Conservation (phyloP, 1,140 invertebrate species). For the Centruroides vittatus region DNA sequence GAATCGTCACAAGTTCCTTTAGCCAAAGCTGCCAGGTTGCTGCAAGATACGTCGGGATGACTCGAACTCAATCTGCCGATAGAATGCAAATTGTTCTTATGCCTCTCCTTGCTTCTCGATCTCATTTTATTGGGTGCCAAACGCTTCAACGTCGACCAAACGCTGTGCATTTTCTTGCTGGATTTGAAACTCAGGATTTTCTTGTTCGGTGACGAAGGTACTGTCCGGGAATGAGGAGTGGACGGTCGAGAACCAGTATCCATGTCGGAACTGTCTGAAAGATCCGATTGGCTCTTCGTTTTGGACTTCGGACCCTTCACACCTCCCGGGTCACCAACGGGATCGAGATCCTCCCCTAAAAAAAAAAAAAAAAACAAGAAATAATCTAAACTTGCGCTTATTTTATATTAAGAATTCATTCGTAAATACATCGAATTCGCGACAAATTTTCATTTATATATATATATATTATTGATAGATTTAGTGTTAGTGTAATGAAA, state of each 20-base stretch:
- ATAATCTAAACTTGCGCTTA: no score
- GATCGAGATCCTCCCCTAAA: no score
- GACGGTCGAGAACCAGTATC: background rate
- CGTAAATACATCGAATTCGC: no score
- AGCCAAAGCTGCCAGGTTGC: constrained; percentile 32
- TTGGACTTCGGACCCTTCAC: constrained; percentile 5
- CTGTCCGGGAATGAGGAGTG: background rate
- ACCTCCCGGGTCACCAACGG: background rate
- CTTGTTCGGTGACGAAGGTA: constrained; percentile 1
- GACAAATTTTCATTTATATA: no score
- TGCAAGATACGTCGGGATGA: constrained; percentile 24
- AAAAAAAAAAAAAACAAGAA: no score
- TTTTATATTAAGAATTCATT: no score
- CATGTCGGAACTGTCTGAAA: constrained; percentile 2
- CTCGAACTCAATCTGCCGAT: constrained; percentile 18
- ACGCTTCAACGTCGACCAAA: constrained; percentile 14
- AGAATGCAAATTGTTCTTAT: background rate
- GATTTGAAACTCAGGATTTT: constrained; percentile 6
- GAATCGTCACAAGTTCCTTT: constrained; percentile 34
- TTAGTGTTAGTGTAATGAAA: no score
- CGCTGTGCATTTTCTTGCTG: constrained; percentile 12
- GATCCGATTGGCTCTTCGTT: constrained; percentile 11
- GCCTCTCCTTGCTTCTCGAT: constrained; percentile 12
- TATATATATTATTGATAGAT: no score
- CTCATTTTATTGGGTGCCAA: constrained; percentile 16